Evolutionary conservation across 2,113 vertebrate genomes (phyloP).

Genomic region (Charadrius vociferus): DNA sequence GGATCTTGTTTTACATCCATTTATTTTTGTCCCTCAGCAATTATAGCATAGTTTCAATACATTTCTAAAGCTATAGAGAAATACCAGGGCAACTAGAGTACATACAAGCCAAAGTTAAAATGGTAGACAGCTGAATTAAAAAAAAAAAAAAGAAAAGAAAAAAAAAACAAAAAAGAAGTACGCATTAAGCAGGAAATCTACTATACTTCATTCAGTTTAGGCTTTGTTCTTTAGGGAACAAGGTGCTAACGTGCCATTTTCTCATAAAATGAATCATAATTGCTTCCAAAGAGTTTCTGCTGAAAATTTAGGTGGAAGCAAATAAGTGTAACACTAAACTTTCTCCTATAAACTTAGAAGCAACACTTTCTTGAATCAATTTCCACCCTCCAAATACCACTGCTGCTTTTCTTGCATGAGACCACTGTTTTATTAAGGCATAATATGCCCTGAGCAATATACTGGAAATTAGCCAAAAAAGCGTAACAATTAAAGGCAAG

Average conservation of each 20-base stretch:
- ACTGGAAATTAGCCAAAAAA: constrained; percentile 73
- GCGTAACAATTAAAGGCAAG: constrained; percentile 73
- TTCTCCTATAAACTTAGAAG: constrained; percentile 76
- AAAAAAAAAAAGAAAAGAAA: neutral
- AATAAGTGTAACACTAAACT: constrained; percentile 72
- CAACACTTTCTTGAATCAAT: constrained; percentile 72
- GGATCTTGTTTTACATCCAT: constrained; percentile 75
- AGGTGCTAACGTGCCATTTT: constrained; percentile 76
- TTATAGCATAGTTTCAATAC: constrained; percentile 75
- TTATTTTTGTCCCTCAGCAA: constrained; percentile 76
- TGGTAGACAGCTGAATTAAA: constrained; percentile 69
- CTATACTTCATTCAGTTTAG: constrained; percentile 67
- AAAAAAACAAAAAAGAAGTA: neutral
- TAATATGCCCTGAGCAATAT: constrained; percentile 69
- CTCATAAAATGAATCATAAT: constrained; percentile 72
- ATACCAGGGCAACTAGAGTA: constrained; percentile 75
- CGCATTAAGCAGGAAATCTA: constrained; percentile 66
- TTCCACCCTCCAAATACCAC: constrained; percentile 68
- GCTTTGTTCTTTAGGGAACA: constrained; percentile 78
- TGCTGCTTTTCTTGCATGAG: constrained; percentile 64
- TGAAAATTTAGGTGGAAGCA: constrained; percentile 74
- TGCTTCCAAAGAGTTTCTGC: constrained; percentile 71
- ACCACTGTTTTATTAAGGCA: constrained; percentile 72
- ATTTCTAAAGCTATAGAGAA: constrained; percentile 76
- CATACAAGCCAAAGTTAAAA: constrained; percentile 72